Conservation (phyloP, 2,113 vertebrate species). For the Rissa tridactyla region DNA sequence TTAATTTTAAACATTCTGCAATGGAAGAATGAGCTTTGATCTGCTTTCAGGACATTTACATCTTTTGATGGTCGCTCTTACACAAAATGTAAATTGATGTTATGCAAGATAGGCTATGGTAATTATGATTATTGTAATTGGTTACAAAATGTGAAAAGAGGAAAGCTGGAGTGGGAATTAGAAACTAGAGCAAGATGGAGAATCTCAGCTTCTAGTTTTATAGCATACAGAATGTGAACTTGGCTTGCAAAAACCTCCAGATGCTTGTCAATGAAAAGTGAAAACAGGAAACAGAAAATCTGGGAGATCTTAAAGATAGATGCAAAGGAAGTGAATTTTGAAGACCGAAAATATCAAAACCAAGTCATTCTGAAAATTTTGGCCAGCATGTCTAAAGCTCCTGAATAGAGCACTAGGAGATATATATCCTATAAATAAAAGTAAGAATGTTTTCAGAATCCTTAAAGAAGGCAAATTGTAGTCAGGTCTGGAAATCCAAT, state of each 20-base stretch:
- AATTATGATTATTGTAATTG: constrained; percentile 24
- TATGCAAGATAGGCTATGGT: not conserved
- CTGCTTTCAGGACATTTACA: constrained; percentile 41
- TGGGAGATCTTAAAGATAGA: not conserved
- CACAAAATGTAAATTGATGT: constrained; percentile 33
- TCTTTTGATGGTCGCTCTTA: not conserved
- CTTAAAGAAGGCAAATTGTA: not conserved
- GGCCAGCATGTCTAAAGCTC: not conserved
- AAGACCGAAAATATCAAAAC: not conserved
- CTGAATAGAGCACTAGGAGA: not conserved
- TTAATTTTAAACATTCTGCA: constrained; percentile 15
- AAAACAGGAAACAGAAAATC: constrained; percentile 6
- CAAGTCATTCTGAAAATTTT: not conserved
- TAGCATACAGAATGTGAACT: not conserved
- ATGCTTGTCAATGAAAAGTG: not conserved
- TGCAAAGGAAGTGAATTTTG: not conserved
- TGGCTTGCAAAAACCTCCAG: constrained; percentile 22
- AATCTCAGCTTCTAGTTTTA: not conserved
- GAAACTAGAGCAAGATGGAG: constrained; percentile 21
- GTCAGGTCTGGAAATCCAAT: not conserved
- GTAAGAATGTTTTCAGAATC: not conserved
- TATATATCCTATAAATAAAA: not conserved
- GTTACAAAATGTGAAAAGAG: constrained; percentile 18
- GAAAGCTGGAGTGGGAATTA: not conserved
- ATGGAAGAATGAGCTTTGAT: constrained; percentile 36